Conservation (phyloP, 2,797 vertebrate genomes). For the Tamandua tetradactyla region DNA sequence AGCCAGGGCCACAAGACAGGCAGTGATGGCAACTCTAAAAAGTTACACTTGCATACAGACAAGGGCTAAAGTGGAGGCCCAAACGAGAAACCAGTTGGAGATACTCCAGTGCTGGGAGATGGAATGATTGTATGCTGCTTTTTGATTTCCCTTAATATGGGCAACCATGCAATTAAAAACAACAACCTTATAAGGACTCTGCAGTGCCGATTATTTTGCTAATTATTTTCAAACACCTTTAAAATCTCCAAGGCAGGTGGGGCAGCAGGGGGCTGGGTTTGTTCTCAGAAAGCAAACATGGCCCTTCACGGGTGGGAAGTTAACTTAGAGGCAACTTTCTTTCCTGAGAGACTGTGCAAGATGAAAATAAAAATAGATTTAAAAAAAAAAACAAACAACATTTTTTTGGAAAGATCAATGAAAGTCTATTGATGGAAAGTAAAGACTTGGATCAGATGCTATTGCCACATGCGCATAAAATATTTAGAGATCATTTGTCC, state of each 20-base stretch:
- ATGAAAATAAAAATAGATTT: slow-evolving; percentile 54
- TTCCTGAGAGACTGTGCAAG: background rate
- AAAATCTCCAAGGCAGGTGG: background rate
- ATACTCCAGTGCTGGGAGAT: slow-evolving; percentile 31
- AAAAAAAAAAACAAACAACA: too few species aligned
- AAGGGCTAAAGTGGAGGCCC: slow-evolving; percentile 59
- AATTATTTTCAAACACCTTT: slow-evolving; percentile 59
- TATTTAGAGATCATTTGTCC: slow-evolving; percentile 38
- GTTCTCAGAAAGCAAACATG: background rate
- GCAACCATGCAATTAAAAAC: slow-evolving; percentile 69
- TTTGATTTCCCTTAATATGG: slow-evolving; percentile 57
- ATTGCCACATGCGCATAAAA: background rate
- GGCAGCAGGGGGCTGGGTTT: slow-evolving; percentile 9
- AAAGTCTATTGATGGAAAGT: background rate
- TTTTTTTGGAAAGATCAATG: background rate
- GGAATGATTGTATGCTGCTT: slow-evolving; percentile 62
- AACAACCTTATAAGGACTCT: slow-evolving; percentile 57
- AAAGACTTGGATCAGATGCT: background rate
- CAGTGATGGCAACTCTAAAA: slow-evolving; percentile 52
- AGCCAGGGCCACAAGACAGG: slow-evolving; percentile 50
- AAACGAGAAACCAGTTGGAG: slow-evolving; percentile 64
- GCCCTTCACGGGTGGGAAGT: background rate
- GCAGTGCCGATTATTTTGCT: slow-evolving; percentile 67
- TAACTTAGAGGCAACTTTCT: slow-evolving; percentile 12
- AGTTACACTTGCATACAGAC: slow-evolving; percentile 21